Conservation (phyloP, 2,797 vertebrate species). For the Lithobates pipiens region DNA sequence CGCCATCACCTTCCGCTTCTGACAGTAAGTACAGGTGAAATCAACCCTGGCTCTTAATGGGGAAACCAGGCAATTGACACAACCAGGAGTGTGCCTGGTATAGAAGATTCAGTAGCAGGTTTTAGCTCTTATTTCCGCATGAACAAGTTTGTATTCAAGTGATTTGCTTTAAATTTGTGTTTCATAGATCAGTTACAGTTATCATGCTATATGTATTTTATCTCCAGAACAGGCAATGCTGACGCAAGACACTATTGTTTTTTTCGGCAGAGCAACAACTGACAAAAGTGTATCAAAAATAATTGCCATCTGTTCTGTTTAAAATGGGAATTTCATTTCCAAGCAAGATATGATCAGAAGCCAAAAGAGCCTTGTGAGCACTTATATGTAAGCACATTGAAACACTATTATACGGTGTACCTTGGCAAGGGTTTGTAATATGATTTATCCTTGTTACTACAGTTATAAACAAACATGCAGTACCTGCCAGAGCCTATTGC, state of each 20-base stretch:
- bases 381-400: not conserved
- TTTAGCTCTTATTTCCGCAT: not conserved
- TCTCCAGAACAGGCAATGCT: not conserved
- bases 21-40: no score
- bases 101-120: not conserved
- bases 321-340: not conserved
- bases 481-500: not conserved
- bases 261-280: not conserved
- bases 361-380: not conserved
- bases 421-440: not conserved
- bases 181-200: not conserved
- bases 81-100: not conserved
- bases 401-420: conserved; percentile 6
- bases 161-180: not conserved
- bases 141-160: no score
- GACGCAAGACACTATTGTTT: not conserved
- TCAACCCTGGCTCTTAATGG: no score
- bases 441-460: conserved; percentile 4
- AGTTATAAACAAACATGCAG: conserved; percentile 7
- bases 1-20: no score
- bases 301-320: conserved; percentile 36
- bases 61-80: not conserved
- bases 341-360: conserved; percentile 8
- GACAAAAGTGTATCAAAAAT: conserved; percentile 8
- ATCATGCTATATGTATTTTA: not conserved